A percentile compares a stretch with the other conserved stretches of the same genome.
phyloP scores from a whole-genome alignment of 2,888 invertebrate genomes.

The Alloplasta piceator region DNA sequence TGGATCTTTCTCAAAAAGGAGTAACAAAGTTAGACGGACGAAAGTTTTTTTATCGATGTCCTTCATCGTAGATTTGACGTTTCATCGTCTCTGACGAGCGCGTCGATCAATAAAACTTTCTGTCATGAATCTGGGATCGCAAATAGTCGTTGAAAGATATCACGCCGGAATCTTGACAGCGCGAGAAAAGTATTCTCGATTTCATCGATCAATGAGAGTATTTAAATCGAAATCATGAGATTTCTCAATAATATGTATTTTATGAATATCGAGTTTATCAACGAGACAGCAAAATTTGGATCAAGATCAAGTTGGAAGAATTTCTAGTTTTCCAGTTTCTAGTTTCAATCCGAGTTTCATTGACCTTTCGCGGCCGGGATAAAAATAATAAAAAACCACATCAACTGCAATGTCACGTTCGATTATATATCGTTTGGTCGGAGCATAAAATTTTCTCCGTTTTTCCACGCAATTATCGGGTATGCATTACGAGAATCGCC shows the following conservation, averaged over 20 bases:
- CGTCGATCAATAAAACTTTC: slow-evolving; percentile 31
- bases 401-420: slow-evolving; percentile 42
- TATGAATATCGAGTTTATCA: too few relatives aligned
- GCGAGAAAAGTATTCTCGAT: too few relatives aligned
- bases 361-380: slow-evolving; percentile 32
- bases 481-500: neutral
- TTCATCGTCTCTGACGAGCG: neutral
- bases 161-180: too few relatives aligned
- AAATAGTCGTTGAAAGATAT: neutral
- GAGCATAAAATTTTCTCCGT: slow-evolving; percentile 16
- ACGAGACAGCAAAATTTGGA: too few relatives aligned
- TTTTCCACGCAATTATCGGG: slow-evolving; percentile 17
- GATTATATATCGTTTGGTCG: neutral
- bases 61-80: too few relatives aligned
- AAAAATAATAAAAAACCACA: slow-evolving; percentile 31
- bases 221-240: neutral
- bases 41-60: too few relatives aligned
- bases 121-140: slow-evolving; percentile 30
- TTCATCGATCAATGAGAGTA: too few relatives aligned
- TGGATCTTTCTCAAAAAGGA: slow-evolving; percentile 6
- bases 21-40: too few relatives aligned
- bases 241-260: neutral
- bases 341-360: slow-evolving; percentile 17
- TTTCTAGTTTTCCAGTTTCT: too few relatives aligned
- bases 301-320: too few relatives aligned